Evolutionary conservation across 1,140 invertebrate species (phyloP).

Genomic region (Doryteuthis pealeii): DNA sequence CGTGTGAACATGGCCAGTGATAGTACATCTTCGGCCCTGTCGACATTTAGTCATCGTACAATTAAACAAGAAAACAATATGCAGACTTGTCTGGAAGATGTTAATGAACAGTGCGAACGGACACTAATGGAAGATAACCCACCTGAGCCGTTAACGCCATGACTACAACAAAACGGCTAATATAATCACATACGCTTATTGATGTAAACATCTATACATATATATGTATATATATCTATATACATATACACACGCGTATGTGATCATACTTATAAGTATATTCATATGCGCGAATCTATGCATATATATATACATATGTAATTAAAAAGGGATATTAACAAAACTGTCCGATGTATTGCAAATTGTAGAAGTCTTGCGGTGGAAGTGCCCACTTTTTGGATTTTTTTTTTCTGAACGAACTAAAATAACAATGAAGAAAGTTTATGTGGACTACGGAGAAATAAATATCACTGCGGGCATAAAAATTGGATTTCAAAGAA

Average conservation of each 20-base stretch:
- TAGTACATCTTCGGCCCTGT: constrained; percentile 6
- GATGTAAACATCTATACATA: not conserved
- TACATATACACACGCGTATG: not conserved
- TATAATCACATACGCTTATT: not conserved
- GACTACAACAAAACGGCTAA: not conserved
- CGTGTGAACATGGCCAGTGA: constrained; percentile 9
- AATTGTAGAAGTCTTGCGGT: too few species aligned
- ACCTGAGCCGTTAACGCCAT: not conserved
- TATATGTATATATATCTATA: not conserved
- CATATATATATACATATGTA: constrained; percentile 1
- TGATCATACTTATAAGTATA: not conserved
- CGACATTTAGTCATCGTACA: not conserved
- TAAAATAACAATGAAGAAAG: too few species aligned
- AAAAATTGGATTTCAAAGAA: too few species aligned
- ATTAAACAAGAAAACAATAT: not conserved
- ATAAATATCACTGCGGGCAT: too few species aligned
- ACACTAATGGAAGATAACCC: not conserved
- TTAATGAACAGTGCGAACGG: not conserved
- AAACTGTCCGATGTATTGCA: too few species aligned
- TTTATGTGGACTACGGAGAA: too few species aligned
- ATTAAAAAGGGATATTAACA: too few species aligned
- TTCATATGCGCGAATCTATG: not conserved
- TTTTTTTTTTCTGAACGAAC: too few species aligned
- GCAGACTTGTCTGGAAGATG: not conserved
- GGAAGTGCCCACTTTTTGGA: too few species aligned